Conservation (phyloP, 1,140 invertebrate species). For the Meloidogyne chitwoodi region DNA sequence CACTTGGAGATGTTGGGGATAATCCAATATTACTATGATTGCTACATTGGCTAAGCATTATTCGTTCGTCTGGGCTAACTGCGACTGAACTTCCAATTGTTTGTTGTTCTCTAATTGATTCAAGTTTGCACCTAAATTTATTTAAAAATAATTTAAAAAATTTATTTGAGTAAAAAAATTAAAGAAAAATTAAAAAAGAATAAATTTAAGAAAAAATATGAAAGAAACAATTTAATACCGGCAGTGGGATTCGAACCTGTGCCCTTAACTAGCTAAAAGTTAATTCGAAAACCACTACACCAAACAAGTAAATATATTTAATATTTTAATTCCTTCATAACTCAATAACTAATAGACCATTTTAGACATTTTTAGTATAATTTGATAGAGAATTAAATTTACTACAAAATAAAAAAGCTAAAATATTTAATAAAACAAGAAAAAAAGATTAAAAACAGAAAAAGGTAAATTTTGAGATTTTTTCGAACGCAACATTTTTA, state of each 20-base stretch:
- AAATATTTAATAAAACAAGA: too few species aligned
- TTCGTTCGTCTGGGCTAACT: background rate
- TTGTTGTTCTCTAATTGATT: slow-evolving; percentile 3
- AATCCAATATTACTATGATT: background rate
- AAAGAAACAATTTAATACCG: too few species aligned
- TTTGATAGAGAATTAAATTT: too few species aligned
- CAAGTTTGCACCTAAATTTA: background rate
- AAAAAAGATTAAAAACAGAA: too few species aligned
- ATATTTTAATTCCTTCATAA: background rate
- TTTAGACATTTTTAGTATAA: background rate
- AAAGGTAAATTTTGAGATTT: too few species aligned
- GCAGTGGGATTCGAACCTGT: too few species aligned
- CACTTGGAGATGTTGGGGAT: slow-evolving; percentile 20
- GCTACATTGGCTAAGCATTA: background rate
- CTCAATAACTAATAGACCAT: background rate
- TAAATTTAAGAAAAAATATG: background rate
- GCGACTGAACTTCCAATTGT: background rate
- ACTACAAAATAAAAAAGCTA: too few species aligned
- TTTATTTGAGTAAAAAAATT: background rate
- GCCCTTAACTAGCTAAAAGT: too few species aligned
- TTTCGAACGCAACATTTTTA: too few species aligned
- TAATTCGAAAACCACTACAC: too few species aligned
- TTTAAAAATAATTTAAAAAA: background rate
- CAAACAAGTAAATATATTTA: too few species aligned
- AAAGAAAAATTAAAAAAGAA: background rate